Evolutionary conservation across 1,140 invertebrate species (phyloP).

Genomic region (Hyles vespertilio): DNA sequence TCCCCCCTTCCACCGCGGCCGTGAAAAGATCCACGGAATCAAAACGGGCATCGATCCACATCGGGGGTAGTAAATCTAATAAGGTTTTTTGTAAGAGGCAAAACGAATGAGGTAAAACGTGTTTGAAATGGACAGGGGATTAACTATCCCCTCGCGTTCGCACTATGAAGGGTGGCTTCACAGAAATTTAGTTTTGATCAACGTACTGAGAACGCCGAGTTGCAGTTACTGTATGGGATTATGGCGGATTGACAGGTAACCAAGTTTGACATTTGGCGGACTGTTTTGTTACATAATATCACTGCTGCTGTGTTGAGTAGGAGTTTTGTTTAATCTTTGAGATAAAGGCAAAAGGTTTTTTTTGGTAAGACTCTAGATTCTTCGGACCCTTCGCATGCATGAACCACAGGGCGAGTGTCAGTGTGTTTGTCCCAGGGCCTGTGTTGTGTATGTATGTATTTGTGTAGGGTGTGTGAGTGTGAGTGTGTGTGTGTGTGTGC

Average conservation of each 20-base stretch:
- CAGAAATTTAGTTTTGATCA: no score
- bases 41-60: slow-evolving; percentile 52
- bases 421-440: neutral
- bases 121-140: slow-evolving; percentile 75
- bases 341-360: no score
- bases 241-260: no score
- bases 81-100: slow-evolving; percentile 66
- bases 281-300: no score
- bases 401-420: no score
- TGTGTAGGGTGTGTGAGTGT: neutral
- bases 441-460: neutral
- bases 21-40: slow-evolving; percentile 43
- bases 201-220: no score
- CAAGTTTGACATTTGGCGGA: no score
- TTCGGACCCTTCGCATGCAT: no score
- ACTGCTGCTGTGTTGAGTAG: no score
- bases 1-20: neutral
- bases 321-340: no score
- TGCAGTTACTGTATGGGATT: no score
- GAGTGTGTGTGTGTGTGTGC: slow-evolving; percentile 6
- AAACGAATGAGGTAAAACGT: slow-evolving; percentile 72
- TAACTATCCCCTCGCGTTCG: slow-evolving; percentile 61
- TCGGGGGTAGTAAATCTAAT: slow-evolving; percentile 61
- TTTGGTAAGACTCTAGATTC: no score
- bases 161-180: neutral